Base-by-base conservation (phyloP, 2,888 invertebrate species). In the Megaustenia siamemsis region DNA sequence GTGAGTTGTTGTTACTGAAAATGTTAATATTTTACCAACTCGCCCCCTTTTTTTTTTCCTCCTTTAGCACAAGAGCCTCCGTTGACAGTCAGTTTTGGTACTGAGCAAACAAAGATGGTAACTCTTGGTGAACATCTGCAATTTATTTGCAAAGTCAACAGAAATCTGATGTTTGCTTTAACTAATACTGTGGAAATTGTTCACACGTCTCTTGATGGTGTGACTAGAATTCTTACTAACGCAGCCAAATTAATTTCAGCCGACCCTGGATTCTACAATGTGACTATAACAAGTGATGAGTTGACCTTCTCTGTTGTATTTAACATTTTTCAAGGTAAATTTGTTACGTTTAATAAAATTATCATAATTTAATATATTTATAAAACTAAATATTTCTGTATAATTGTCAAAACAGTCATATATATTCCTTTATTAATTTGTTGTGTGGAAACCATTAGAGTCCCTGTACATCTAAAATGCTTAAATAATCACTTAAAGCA, bases 91-190 rank as follows among this genome's bases (percentile, higher is more conserved):
- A 43, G 18, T 1, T 78, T 78, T 43, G 28, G 4, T 28, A n/a
- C 43, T 32, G 12, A 28, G 18, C 28, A 10, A 15, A 3, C 43
- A 60, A 78, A 32, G 28, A 0, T 32, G 4, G 78, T 32, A 18
- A 2, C 32, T 4, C 4, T 21, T 6, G 78, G 63, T 63, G 28
- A 63, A 0, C 21, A 45, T 4, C 43, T 80, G n/a, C 49, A 32
- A 49, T 53, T 80, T 49, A 21, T 43, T 1, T 80, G 80, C 53
- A 21, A 35, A n/a, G 38, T 80, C 49, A 80, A 80, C 53, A 80
- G 53, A 35, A 38, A 53, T 45, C 10, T 80, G 69, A 21, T 80
- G 69, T 80, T 18, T 53, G 53, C 38, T 4, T 1, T 80, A 5
- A n/a, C 3, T n/a, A 68, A 80, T 45, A 2, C 0, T 43, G 53